Conservation (phyloP, 2,113 vertebrate species). For the Leptobrachium leishanense region DNA sequence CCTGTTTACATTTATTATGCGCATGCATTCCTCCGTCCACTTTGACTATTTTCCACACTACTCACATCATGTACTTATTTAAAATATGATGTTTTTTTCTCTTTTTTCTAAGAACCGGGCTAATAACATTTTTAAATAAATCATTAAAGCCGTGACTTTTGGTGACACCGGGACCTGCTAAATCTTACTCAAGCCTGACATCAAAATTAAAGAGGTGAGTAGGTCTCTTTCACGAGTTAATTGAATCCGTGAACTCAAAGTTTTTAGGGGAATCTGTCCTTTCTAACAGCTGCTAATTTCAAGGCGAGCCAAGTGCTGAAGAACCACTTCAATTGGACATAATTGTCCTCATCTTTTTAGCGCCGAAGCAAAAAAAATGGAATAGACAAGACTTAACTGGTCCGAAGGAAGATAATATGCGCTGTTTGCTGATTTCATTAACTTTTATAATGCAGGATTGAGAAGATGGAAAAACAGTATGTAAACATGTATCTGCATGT, state of each 20-base stretch:
- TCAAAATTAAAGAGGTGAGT: conserved; percentile 38
- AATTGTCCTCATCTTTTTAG: background rate
- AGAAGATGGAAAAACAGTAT: no score
- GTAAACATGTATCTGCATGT: no score
- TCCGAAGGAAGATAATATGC: no score
- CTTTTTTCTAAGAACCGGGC: background rate
- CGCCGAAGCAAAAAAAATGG: no score
- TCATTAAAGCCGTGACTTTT: conserved; percentile 24
- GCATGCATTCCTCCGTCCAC: no score
- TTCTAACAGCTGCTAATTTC: conserved; percentile 1
- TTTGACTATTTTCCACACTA: no score
- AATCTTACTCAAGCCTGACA: conserved; percentile 32
- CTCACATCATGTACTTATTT: no score
- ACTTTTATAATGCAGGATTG: no score
- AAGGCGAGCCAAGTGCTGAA: background rate
- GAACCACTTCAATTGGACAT: background rate
- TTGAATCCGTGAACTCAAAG: conserved; percentile 45
- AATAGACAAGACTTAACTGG: no score
- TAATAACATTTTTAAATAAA: conserved; percentile 37
- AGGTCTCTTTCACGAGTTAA: conserved; percentile 36
- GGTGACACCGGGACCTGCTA: conserved; percentile 26
- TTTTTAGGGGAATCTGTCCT: conserved; percentile 10
- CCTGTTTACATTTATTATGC: no score
- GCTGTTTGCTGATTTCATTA: no score
- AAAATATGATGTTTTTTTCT: background rate